Percentiles rank a stretch among this genome's conserved stretches.
phyloP scores from a whole-genome alignment of 64 coral and sea anemone genomes.

The Porites australiensis region DNA sequence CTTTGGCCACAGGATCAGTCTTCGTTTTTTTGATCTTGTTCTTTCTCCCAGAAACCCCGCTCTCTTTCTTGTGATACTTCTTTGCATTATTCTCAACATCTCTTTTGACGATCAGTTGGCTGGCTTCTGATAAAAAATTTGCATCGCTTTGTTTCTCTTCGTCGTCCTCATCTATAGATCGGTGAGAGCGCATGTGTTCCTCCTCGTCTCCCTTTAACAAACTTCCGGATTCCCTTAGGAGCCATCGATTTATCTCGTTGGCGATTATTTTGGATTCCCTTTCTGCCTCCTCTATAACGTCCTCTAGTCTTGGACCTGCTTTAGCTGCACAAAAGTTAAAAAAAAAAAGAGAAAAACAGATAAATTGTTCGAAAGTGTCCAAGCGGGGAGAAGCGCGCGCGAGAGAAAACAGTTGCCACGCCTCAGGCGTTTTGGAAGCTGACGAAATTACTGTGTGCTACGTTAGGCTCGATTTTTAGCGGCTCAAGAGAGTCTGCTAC shows the following conservation, averaged over 20 bases:
- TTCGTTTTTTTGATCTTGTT: not conserved
- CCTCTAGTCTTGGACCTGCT: conserved; percentile 4
- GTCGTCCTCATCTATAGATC: conserved; percentile 9
- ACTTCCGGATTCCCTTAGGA: conserved; percentile 19
- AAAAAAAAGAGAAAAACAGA: not conserved
- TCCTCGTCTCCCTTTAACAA: not conserved
- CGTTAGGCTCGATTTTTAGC: too few species aligned
- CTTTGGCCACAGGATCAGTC: not conserved
- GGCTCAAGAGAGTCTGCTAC: too few species aligned
- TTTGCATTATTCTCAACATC: not conserved
- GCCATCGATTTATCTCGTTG: conserved; percentile 75
- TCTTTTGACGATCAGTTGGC: conserved; percentile 12
- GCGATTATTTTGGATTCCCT: conserved; percentile 63
- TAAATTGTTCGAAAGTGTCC: too few species aligned
- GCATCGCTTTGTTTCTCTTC: conserved; percentile 8
- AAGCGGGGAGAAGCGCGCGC: too few species aligned
- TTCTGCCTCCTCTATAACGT: conserved; percentile 53
- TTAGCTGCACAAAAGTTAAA: not conserved
- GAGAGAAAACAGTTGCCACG: too few species aligned
- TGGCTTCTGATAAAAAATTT: not conserved
- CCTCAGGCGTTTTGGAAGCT: too few species aligned
- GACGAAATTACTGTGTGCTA: too few species aligned
- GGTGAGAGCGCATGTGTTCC: not conserved
- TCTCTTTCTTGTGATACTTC: not conserved
- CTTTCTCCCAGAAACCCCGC: not conserved